Evolutionary conservation across 1,140 invertebrate species (phyloP).

Genomic region (Eupristina koningsbergeri): DNA sequence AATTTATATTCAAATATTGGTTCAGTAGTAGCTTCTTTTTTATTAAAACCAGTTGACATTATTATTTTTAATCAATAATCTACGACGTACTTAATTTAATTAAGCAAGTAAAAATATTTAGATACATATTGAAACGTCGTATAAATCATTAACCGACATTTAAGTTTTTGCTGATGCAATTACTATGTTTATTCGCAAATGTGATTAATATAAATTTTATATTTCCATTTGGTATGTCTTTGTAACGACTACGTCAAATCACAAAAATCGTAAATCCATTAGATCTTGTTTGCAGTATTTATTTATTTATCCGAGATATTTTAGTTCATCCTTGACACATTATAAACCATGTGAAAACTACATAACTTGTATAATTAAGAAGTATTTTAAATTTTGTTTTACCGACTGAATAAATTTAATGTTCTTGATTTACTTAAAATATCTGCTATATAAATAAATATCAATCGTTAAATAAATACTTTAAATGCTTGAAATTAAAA

Average conservation of each 20-base stretch:
- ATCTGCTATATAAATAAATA: too few species aligned
- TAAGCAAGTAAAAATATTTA: background rate
- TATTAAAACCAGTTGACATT: background rate
- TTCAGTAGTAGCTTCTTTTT: background rate
- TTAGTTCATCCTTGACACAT: too few species aligned
- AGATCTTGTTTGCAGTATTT: too few species aligned
- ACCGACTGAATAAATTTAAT: too few species aligned
- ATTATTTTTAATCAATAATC: background rate
- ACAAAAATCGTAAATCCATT: too few species aligned
- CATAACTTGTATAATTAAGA: background rate
- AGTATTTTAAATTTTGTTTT: background rate
- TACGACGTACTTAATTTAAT: background rate
- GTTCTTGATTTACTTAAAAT: too few species aligned
- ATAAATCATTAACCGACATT: background rate
- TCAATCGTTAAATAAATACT: too few species aligned
- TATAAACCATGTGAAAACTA: too few species aligned
- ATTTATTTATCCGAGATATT: too few species aligned
- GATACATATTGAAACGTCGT: background rate
- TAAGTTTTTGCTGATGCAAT: background rate
- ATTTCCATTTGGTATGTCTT: background rate
- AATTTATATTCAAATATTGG: background rate
- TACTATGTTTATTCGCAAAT: background rate
- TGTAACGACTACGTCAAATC: too few species aligned
- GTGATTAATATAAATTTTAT: background rate
- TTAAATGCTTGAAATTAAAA: too few species aligned